A percentile compares a stretch with the other conserved stretches of the same genome.
Conservation (phyloP, 2,113 vertebrate genomes). For the Eudyptes chrysolophus region DNA sequence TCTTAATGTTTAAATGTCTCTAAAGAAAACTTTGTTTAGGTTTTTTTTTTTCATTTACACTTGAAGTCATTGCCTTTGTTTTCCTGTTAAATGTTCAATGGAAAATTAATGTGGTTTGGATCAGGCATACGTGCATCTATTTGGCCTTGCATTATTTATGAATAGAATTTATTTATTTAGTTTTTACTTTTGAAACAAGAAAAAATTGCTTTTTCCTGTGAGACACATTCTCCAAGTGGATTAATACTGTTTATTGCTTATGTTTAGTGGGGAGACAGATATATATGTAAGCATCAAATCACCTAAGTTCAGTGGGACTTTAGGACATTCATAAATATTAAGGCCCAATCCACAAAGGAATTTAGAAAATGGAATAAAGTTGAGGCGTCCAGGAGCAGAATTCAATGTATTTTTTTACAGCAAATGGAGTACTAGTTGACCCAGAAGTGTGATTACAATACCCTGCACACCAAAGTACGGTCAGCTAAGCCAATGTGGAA, state of each 20-base stretch:
- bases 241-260: background rate
- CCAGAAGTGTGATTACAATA: background rate
- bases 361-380: background rate
- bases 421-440: background rate
- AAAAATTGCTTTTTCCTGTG: background rate
- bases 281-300: background rate
- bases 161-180: background rate
- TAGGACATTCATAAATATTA: background rate
- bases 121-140: background rate
- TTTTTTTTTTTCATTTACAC: background rate
- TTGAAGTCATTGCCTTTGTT: slow-evolving; percentile 30
- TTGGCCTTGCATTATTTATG: slow-evolving; percentile 2
- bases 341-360: background rate
- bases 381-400: background rate
- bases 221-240: background rate
- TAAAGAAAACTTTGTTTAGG: slow-evolving; percentile 39
- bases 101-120: background rate
- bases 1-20: slow-evolving; percentile 52
- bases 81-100: slow-evolving; percentile 2
- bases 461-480: background rate
- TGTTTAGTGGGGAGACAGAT: background rate
- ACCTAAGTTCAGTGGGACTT: background rate
- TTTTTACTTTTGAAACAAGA: background rate
- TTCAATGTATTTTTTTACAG: background rate
- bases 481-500: background rate